A percentile compares a stretch with the other conserved stretches of the same genome.
These are phyloP conservation scores for Noctua pronuba DNA, from an alignment of 2,888 invertebrate species.

Conservation along the genomic window DNA sequence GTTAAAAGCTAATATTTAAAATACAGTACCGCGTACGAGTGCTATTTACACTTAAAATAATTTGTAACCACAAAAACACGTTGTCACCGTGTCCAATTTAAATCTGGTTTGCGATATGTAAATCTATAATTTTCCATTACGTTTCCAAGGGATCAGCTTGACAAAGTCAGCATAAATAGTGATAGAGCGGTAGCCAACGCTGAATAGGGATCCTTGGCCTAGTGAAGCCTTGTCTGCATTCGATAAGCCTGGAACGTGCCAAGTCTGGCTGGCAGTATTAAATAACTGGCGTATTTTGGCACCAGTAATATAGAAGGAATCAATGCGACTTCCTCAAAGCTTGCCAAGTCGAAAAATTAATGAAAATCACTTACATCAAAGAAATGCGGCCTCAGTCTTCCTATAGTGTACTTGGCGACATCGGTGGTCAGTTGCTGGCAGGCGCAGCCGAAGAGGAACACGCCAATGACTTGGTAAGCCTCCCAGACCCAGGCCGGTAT, in stretches of 20 bases:
- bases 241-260: constrained; percentile 8
- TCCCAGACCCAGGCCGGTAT: constrained; percentile 94
- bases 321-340: neutral
- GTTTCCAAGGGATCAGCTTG: constrained; percentile 9
- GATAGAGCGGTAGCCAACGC: neutral
- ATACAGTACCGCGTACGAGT: neutral
- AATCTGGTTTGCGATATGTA: constrained; percentile 6
- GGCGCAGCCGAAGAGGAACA: constrained; percentile 96
- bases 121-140: constrained; percentile 35
- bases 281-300: neutral
- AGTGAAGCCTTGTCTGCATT: constrained; percentile 28
- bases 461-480: constrained; percentile 93
- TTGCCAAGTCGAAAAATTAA: neutral
- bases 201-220: constrained; percentile 12
- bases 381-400: constrained; percentile 98
- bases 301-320: neutral
- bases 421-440: constrained; percentile 97
- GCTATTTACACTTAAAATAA: neutral
- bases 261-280: constrained; percentile 19
- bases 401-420: constrained; percentile 97
- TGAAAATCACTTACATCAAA: constrained; percentile 91
- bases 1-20: neutral
- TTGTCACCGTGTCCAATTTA: constrained; percentile 8
- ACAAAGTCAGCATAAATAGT: constrained; percentile 6
- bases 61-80: constrained; percentile 15